phyloP scores from a whole-genome alignment of 1,140 invertebrate genomes.

The Lucilia sericata region DNA sequence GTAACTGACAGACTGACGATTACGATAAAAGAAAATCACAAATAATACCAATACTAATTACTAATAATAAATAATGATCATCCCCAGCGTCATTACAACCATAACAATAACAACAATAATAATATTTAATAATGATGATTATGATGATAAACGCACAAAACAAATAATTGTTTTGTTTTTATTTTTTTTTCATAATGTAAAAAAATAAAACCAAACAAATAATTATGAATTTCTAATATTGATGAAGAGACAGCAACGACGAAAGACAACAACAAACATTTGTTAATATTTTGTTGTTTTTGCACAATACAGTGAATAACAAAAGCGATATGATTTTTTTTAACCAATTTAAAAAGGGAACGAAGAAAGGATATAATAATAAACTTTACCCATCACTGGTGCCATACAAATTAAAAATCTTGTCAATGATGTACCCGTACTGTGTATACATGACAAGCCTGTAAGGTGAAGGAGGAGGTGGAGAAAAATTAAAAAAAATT shows the following conservation, averaged over 20 bases:
- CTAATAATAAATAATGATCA: too few relatives aligned
- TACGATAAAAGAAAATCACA: background rate
- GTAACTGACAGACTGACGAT: background rate
- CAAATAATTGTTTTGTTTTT: slow-evolving; percentile 13
- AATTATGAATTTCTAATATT: background rate
- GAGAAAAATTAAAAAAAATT: background rate
- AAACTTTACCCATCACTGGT: slow-evolving; percentile 64
- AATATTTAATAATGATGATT: too few relatives aligned
- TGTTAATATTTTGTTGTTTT: background rate
- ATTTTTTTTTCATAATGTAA: too few relatives aligned
- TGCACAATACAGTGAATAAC: background rate
- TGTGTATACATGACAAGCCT: slow-evolving; percentile 25
- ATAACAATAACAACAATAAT: background rate
- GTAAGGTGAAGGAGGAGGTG: background rate
- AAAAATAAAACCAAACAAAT: too few relatives aligned
- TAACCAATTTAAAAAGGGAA: background rate
- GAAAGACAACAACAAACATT: background rate
- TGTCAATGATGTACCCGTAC: slow-evolving; percentile 58
- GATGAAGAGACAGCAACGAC: background rate
- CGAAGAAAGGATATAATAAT: background rate
- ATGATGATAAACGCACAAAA: background rate
- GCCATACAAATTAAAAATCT: slow-evolving; percentile 66
- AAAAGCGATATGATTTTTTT: background rate
- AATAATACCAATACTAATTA: too few relatives aligned
- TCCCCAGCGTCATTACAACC: background rate